A percentile compares a stretch with the other conserved stretches of the same genome.
These are phyloP conservation scores for Salarias fasciatus DNA, from an alignment of 2,797 vertebrate species.

Conservation along the genomic window DNA sequence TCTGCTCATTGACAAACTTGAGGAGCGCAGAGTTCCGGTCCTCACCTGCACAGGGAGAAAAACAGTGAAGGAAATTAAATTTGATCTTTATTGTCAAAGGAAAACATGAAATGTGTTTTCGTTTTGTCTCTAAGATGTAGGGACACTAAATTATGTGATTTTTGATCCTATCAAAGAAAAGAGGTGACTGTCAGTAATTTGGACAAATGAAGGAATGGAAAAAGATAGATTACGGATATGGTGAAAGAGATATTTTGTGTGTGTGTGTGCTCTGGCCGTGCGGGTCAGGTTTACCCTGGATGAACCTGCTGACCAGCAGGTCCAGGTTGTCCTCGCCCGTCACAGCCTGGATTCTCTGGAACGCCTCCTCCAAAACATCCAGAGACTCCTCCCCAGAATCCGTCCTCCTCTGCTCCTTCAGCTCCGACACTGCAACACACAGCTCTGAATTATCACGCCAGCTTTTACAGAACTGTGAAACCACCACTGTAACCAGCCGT, in stretches of 20 bases:
- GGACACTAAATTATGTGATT: too few relatives aligned
- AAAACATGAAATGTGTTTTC: too few relatives aligned
- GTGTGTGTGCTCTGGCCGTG: background rate
- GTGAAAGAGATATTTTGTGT: too few relatives aligned
- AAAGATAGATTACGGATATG: too few relatives aligned
- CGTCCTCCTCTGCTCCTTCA: slow-evolving; percentile 67
- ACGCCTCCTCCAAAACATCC: slow-evolving; percentile 74
- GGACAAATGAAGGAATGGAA: background rate
- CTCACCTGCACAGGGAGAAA: slow-evolving; percentile 77
- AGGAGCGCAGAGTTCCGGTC: slow-evolving; percentile 90
- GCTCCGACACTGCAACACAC: slow-evolving; percentile 40
- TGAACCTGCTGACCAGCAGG: slow-evolving; percentile 76
- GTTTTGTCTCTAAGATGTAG: too few relatives aligned
- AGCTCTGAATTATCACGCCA: background rate
- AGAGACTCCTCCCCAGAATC: slow-evolving; percentile 71
- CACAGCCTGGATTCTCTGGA: slow-evolving; percentile 67
- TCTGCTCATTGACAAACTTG: slow-evolving; percentile 92
- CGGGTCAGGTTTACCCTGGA: slow-evolving; percentile 75
- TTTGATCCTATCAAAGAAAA: background rate
- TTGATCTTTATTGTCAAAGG: too few relatives aligned
- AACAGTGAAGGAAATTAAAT: slow-evolving; percentile 3
- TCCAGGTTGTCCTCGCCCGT: slow-evolving; percentile 82
- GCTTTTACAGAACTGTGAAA: background rate
- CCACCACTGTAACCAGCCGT: too few relatives aligned
- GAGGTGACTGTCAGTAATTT: background rate